Base-by-base conservation (phyloP, 2,797 vertebrate genomes). In the Distichodus sexfasciatus region DNA sequence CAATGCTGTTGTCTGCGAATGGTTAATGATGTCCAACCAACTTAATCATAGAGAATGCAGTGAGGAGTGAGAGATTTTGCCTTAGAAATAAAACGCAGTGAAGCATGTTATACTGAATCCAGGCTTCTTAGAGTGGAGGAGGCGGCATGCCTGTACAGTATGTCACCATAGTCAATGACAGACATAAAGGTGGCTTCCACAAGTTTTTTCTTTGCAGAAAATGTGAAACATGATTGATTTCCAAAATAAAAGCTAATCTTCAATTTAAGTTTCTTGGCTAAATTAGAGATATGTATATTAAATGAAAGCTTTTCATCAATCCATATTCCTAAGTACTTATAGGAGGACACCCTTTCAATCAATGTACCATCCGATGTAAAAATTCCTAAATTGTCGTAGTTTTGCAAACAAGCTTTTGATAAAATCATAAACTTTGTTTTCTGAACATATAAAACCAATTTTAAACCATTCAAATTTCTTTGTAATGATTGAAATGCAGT, bases 401-500 rank as follows among this genome's bases (percentile, higher is more conserved):
- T 21, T 19, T 17, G 26, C 29, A 29, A 31, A 0, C 17, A 11
- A 31, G 38, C 15, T 8, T 43, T 46, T 46, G 26, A 46, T 11
- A 19, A 46, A 19, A 33, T 0, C 6, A 59, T 11, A 17, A 61
- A 44, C 38, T 31, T 4, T 29, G 38, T 60, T 41, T 46, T 47
- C 19, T 62, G 59, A 21, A 15, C 28, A 47, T 62, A 44, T 62
- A 47, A 62, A 46, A 12, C 11, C 0, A 31, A 33, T 62, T 62
- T 14, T 46, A 62, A 46, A 1, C 2, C 14, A 15, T 23, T 17
- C 41, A 47, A 17, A 1, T 15, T 17, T 23, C 4, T 17, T 28
- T 40, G 3, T 9, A 41, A n/a, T 43, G 58, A 44, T 15, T 33
- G 2, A 19, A 33, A 31, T 61, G 40, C 24, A 61, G 0, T 35